Evolutionary conservation across 1,140 invertebrate genomes (phyloP), one percentile per base, ranked within the genome.

Genomic region (Venturia canescens): DNA sequence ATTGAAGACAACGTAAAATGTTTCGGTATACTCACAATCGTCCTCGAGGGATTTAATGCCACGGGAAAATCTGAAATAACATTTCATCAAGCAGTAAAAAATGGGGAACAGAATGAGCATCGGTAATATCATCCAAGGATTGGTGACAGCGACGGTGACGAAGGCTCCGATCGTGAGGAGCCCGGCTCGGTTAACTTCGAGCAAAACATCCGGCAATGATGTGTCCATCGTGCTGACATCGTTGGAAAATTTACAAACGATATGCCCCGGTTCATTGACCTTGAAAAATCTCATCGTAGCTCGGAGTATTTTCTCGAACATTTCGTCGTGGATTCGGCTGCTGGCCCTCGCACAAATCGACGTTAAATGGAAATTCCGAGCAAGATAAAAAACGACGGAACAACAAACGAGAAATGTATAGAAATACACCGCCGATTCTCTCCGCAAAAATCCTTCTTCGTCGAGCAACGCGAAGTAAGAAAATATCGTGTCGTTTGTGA

Each of bases 261-360:
- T 84, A 48, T 85, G 67, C 50, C 86, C 86, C 84, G 75, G 69
- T 6, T 96, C 95, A 90, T 97, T 98, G 1, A 93, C 93, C 84
- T 98, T 96, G 87, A 98, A 98, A 91, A 98, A 98, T 13, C 93
- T 88, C 95, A 98, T 97, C 0, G 95, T 94, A 0, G 96, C 94
- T 83, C 94, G 92, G 4, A 98, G 86, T 84, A 98, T 93, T 81
- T 94, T 94, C 23, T 92, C 89, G 87, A 98, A 98, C 96, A 98
- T 98, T 0, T 90, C 92, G 87, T 97, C 95, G 87, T 98, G 97
- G 7, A 98, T 91, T 29, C 93, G 94, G 79, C 94, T 93, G 0
- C 97, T 97, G 0, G 97, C 93, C n/a, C 93, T 95, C 94, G 97
- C 96, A 84, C 96, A 97, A 11, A 97, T 92, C 84, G 94, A 94